Evolutionary conservation across 2,113 vertebrate genomes (phyloP).

Genomic region (Chionis minor): DNA sequence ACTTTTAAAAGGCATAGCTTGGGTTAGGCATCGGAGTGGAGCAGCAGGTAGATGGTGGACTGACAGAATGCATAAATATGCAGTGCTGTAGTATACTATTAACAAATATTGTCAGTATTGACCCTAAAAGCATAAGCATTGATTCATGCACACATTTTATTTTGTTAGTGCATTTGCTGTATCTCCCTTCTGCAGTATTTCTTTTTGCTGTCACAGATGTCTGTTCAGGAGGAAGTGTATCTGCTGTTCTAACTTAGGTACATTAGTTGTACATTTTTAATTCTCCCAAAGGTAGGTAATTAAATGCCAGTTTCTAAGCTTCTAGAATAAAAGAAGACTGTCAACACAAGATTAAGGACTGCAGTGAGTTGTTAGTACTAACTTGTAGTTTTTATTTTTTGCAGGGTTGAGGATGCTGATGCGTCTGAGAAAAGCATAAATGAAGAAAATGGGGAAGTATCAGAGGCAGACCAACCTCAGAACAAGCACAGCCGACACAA

Average conservation of each 20-base stretch:
- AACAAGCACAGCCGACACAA: conserved; percentile 93
- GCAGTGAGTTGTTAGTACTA: neutral
- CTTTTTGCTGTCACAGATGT: neutral
- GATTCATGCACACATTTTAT: neutral
- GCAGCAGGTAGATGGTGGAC: neutral
- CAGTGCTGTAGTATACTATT: fast-evolving
- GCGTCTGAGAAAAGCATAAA: conserved; percentile 87
- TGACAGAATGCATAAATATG: neutral
- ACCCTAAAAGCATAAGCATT: neutral
- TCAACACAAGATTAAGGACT: neutral
- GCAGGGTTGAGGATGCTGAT: conserved; percentile 88
- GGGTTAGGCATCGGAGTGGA: neutral
- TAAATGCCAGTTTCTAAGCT: neutral
- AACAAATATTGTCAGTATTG: neutral
- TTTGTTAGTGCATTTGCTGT: neutral
- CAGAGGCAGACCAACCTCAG: conserved; percentile 85
- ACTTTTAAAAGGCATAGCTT: neutral
- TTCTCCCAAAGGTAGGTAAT: neutral
- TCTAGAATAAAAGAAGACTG: neutral
- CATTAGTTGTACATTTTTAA: neutral
- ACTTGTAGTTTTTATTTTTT: conserved; percentile 17
- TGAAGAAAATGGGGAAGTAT: conserved; percentile 94
- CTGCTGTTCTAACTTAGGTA: neutral
- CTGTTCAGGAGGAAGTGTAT: neutral
- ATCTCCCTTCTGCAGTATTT: fast-evolving